Conservation (phyloP, 2,888 invertebrate genomes). For the Ichneumon xanthorius region DNA sequence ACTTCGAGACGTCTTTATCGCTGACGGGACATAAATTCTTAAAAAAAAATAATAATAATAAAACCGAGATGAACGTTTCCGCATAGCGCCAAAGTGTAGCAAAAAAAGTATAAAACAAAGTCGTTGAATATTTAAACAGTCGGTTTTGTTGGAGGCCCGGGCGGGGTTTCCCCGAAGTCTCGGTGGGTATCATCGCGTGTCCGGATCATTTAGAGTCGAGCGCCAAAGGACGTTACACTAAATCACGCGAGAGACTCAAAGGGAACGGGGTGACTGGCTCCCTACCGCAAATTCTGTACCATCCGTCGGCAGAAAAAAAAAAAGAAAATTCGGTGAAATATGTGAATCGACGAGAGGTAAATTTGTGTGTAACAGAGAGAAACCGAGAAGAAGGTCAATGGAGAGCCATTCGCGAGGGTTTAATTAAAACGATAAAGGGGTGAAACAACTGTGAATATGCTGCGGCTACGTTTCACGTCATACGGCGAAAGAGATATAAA, state of each 20-base stretch:
- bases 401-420: slow-evolving; percentile 58
- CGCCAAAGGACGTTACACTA: slow-evolving; percentile 40
- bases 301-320: not conserved
- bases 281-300: slow-evolving; percentile 14
- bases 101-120: slow-evolving; percentile 10
- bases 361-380: slow-evolving; percentile 21
- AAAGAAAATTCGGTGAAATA: not conserved
- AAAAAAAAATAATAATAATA: not conserved
- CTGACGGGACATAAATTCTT: not conserved
- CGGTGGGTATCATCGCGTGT: slow-evolving; percentile 61
- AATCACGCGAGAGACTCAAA: slow-evolving; percentile 50
- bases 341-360: slow-evolving; percentile 29
- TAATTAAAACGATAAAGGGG: slow-evolving; percentile 65
- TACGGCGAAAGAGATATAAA: slow-evolving; percentile 15
- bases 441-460: slow-evolving; percentile 54
- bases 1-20: not conserved
- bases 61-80: not conserved
- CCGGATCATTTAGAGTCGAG: slow-evolving; percentile 50
- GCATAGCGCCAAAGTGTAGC: not conserved
- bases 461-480: slow-evolving; percentile 21
- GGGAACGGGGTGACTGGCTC: slow-evolving; percentile 42
- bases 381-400: slow-evolving; percentile 27
- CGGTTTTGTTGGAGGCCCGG: not conserved
- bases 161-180: not conserved
- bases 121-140: slow-evolving; percentile 42